These are phyloP conservation scores for Camelus bactrianus DNA, from an alignment of 2,113 vertebrate genomes.

Conservation along the genomic window DNA sequence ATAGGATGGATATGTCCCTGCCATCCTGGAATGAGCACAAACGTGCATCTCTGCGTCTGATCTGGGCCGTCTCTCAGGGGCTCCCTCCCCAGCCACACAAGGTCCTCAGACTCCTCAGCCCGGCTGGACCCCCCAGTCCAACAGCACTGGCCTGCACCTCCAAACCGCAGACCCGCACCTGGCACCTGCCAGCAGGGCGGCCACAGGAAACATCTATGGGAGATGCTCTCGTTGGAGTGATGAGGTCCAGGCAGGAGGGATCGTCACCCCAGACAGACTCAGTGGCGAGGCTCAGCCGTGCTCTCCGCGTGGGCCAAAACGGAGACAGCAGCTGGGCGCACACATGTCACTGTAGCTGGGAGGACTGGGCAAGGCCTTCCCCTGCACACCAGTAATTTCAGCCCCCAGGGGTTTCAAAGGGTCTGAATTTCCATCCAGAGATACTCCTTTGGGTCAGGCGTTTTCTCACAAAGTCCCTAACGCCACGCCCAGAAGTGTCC, in stretches of 20 bases:
- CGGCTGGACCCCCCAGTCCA: background rate
- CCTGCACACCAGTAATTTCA: background rate
- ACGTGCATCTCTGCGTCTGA: background rate
- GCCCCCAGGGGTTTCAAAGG: background rate
- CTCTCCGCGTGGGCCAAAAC: accelerated
- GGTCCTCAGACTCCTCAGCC: background rate
- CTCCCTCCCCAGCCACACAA: background rate
- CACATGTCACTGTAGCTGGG: too few species aligned
- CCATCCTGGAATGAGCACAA: background rate
- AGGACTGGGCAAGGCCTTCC: background rate
- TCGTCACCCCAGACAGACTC: accelerated
- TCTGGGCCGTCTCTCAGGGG: background rate
- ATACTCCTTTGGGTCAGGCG: background rate
- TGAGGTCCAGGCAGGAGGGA: background rate
- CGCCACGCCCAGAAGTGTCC: background rate
- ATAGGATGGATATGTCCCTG: background rate
- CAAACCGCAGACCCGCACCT: background rate
- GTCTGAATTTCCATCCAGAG: background rate
- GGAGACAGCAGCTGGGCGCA: background rate
- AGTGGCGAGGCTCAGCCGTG: accelerated
- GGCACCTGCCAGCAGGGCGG: background rate
- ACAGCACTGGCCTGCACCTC: accelerated
- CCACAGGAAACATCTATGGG: too few species aligned
- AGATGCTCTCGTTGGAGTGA: accelerated
- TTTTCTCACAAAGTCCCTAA: background rate